Evolutionary conservation across 2,113 vertebrate genomes (phyloP).

Genomic region (Rhynchomys soricoides): DNA sequence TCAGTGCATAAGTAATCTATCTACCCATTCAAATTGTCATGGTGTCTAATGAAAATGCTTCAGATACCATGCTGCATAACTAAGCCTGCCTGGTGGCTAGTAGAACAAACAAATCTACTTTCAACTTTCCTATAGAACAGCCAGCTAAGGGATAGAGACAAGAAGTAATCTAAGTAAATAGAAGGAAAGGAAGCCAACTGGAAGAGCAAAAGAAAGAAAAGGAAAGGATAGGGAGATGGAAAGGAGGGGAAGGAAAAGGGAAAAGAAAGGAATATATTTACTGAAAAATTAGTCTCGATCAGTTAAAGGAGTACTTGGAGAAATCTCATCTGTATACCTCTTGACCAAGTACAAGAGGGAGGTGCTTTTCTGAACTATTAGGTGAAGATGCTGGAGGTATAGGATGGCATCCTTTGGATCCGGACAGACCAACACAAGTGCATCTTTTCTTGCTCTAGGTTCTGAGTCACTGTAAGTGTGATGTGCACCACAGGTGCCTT

Average conservation of each 20-base stretch:
- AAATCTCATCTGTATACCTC: no score
- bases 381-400: neutral
- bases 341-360: neutral
- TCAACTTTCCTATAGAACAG: neutral
- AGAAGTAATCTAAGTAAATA: neutral
- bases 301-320: neutral
- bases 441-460: neutral
- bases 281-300: neutral
- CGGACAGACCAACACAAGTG: neutral
- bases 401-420: neutral
- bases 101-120: neutral
- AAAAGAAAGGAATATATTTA: neutral
- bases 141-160: neutral
- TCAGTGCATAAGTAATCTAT: neutral
- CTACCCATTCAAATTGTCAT: neutral
- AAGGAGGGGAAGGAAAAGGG: no score
- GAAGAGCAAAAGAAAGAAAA: neutral
- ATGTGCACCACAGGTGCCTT: neutral
- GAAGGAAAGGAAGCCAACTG: neutral
- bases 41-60: neutral
- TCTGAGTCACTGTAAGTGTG: neutral
- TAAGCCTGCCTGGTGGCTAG: neutral
- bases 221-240: neutral
- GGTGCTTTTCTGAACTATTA: neutral
- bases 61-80: neutral